Evolutionary conservation across 2,797 vertebrate species (phyloP).

Genomic region (Hozukius guyotensis): DNA sequence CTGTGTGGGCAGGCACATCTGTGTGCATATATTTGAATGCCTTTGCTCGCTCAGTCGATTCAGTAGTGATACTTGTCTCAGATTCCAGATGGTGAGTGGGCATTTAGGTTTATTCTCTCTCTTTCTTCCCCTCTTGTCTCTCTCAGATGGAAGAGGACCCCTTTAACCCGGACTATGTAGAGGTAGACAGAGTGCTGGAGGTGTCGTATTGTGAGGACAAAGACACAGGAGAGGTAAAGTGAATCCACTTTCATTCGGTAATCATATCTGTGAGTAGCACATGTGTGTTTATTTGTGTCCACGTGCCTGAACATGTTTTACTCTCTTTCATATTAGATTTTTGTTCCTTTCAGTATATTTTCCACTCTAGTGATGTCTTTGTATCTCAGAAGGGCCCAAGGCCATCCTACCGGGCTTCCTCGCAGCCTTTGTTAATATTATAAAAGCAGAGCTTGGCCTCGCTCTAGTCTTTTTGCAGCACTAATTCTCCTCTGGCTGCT

Average conservation of each 20-base stretch:
- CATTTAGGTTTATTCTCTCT: slow-evolving; percentile 43
- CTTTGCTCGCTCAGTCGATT: slow-evolving; percentile 38
- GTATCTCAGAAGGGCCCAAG: slow-evolving; percentile 71
- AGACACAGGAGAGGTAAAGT: slow-evolving; percentile 94
- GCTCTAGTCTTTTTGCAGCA: slow-evolving; percentile 59
- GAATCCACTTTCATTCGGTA: slow-evolving; percentile 43
- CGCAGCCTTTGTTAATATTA: slow-evolving; percentile 69
- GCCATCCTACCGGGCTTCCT: slow-evolving; percentile 68
- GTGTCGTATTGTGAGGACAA: slow-evolving; percentile 99
- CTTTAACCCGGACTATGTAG: slow-evolving; percentile 98
- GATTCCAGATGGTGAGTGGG: slow-evolving; percentile 77
- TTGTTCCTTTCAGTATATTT: slow-evolving; percentile 47
- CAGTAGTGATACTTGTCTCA: slow-evolving; percentile 49
- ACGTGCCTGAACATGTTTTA: slow-evolving; percentile 30
- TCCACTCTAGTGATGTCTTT: slow-evolving; percentile 61
- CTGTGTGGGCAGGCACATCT: slow-evolving; percentile 64
- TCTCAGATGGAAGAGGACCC: slow-evolving; percentile 96
- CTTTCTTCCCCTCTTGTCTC: slow-evolving; percentile 17
- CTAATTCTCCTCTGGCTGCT: slow-evolving; percentile 73
- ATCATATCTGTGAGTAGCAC: slow-evolving; percentile 30
- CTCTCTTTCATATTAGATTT: neutral
- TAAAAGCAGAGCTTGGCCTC: slow-evolving; percentile 64
- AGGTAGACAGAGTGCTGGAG: slow-evolving; percentile 98
- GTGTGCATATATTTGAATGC: slow-evolving; percentile 62
- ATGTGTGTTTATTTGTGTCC: slow-evolving; percentile 29